Conservation (phyloP, 2,888 invertebrate genomes). For the Acronicta leporina region DNA sequence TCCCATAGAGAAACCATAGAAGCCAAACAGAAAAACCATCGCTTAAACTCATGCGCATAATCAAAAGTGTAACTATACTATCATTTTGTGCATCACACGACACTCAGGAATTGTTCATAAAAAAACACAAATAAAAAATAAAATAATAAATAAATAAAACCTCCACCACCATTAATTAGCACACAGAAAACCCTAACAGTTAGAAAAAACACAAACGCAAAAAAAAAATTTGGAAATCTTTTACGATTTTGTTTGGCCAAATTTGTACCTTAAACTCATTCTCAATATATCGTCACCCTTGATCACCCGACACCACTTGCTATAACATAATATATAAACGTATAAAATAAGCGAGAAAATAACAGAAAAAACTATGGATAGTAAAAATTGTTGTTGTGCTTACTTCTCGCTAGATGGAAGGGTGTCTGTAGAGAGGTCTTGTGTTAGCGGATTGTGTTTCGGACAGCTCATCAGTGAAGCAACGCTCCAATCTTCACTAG, state of each 20-base stretch:
- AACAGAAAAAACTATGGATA: constrained; percentile 38
- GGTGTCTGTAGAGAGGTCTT: constrained; percentile 75
- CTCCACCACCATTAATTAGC: constrained; percentile 57
- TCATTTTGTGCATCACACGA: constrained; percentile 55
- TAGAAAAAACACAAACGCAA: constrained; percentile 43
- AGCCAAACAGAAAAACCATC: constrained; percentile 55
- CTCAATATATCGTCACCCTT: constrained; percentile 93
- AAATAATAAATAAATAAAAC: constrained; percentile 4
- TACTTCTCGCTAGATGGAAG: constrained; percentile 85
- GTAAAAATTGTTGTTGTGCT: constrained; percentile 59
- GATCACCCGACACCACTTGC: constrained; percentile 89
- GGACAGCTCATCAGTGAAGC: constrained; percentile 93
- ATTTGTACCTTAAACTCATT: constrained; percentile 92
- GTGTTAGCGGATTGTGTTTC: constrained; percentile 85
- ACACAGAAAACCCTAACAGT: constrained; percentile 51
- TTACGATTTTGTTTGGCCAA: constrained; percentile 47
- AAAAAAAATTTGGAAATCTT: constrained; percentile 46
- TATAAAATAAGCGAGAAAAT: constrained; percentile 46
- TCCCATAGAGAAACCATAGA: constrained; percentile 36
- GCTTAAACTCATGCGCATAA: constrained; percentile 55
- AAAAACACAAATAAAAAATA: constrained; percentile 6
- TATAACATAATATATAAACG: constrained; percentile 71
- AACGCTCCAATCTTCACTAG: constrained; percentile 91
- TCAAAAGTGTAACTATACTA: constrained; percentile 53
- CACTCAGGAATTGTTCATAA: constrained; percentile 37